Conservation (phyloP, 2,113 vertebrate genomes). For the Antigone vipio region DNA sequence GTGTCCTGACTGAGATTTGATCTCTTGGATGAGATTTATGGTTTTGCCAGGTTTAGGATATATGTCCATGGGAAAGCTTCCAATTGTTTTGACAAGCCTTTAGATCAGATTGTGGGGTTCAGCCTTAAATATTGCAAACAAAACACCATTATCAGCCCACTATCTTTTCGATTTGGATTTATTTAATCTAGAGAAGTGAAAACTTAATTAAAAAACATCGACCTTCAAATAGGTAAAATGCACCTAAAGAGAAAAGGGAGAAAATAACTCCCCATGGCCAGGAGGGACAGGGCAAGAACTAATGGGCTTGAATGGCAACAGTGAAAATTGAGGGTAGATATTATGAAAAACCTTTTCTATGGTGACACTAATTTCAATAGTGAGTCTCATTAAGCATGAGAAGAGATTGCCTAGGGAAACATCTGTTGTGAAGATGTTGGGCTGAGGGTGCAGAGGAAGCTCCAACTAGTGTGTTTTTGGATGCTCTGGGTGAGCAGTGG, state of each 20-base stretch:
- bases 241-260: neutral
- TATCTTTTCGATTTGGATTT: neutral
- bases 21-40: neutral
- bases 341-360: neutral
- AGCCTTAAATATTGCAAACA: neutral
- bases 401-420: neutral
- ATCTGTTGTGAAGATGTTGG: neutral
- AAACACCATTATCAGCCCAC: neutral
- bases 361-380: neutral
- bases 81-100: neutral
- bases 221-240: neutral
- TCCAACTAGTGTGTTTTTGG: neutral
- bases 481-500: neutral
- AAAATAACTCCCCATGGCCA: neutral
- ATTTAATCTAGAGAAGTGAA: neutral
- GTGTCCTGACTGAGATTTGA: neutral
- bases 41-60: neutral
- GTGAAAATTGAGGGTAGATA: neutral
- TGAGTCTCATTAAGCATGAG: neutral
- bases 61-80: neutral
- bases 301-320: neutral
- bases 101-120: neutral
- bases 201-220: neutral
- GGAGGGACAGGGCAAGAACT: neutral
- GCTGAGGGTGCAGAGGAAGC: neutral